Conservation (phyloP, 2,113 vertebrate species). For the Mesembrinibis cayennensis region DNA sequence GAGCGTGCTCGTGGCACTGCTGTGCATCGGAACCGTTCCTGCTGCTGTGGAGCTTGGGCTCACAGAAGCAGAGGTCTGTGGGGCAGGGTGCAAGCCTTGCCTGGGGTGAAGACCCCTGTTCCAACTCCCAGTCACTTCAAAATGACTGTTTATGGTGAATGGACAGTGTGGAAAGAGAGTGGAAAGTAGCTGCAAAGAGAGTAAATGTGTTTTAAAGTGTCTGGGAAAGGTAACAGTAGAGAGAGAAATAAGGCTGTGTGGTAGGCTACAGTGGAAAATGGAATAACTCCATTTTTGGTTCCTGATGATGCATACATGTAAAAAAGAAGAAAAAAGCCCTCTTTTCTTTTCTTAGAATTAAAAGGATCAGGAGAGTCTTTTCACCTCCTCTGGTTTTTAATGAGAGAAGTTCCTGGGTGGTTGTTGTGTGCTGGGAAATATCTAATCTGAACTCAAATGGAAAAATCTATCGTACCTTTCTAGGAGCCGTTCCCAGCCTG, state of each 20-base stretch:
- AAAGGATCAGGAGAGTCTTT: background rate
- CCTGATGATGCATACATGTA: background rate
- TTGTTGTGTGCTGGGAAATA: background rate
- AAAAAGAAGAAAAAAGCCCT: rapidly evolving
- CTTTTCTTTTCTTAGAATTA: background rate
- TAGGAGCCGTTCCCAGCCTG: background rate
- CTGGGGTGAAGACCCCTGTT: background rate
- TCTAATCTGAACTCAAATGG: background rate
- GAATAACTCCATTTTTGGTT: background rate
- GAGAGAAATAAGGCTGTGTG: background rate
- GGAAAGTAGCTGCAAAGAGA: background rate
- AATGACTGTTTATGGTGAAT: background rate
- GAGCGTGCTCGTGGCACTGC: rapidly evolving
- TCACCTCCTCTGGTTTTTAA: background rate
- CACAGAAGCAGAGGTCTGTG: background rate
- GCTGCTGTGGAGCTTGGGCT: background rate
- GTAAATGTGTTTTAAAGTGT: background rate
- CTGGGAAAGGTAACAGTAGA: background rate
- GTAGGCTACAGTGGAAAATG: background rate
- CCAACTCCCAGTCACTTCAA: background rate
- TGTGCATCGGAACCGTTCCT: rapidly evolving
- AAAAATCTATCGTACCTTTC: background rate
- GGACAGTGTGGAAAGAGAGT: background rate
- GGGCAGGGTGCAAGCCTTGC: background rate
- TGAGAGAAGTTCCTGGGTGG: background rate